Evolutionary conservation across 2,888 invertebrate genomes (phyloP).

Genomic region (Eupithecia centaureata): DNA sequence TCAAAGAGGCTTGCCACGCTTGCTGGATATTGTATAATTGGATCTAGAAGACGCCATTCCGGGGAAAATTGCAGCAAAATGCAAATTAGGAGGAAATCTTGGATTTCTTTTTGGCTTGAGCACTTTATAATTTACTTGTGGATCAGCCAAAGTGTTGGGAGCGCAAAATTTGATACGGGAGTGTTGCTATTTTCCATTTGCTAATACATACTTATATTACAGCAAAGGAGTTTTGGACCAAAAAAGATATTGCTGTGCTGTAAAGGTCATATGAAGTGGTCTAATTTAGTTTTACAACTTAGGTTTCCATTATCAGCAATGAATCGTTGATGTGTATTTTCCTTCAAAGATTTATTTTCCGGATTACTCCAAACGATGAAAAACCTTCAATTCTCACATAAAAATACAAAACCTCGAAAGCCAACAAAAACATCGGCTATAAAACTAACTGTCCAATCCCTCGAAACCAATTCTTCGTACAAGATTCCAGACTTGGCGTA

Average conservation of each 20-base stretch:
- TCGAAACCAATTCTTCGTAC: conserved; percentile 79
- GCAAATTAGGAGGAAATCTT: conserved; percentile 58
- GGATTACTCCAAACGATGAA: background rate
- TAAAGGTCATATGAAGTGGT: background rate
- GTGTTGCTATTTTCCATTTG: background rate
- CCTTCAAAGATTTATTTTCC: background rate
- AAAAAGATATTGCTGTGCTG: background rate
- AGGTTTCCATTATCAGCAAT: too few relatives aligned
- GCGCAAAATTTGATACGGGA: conserved; percentile 10
- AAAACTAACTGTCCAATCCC: conserved; percentile 76
- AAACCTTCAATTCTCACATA: conserved; percentile 19
- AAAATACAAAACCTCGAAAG: conserved; percentile 34
- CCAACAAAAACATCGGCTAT: conserved; percentile 59
- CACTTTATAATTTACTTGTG: conserved; percentile 37
- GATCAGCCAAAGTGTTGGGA: conserved; percentile 22
- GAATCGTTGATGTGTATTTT: background rate
- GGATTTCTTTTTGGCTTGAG: conserved; percentile 52
- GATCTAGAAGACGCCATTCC: conserved; percentile 65
- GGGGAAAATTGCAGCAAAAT: conserved; percentile 59
- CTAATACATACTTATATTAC: background rate
- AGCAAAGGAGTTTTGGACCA: background rate
- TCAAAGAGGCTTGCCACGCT: conserved; percentile 44
- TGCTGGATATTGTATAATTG: conserved; percentile 68
- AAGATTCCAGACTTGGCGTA: conserved; percentile 81
- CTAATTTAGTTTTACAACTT: background rate